Evolutionary conservation across 2,113 vertebrate species (phyloP), one percentile per base, ranked within the genome.

Genomic region (Ceratotherium simum): DNA sequence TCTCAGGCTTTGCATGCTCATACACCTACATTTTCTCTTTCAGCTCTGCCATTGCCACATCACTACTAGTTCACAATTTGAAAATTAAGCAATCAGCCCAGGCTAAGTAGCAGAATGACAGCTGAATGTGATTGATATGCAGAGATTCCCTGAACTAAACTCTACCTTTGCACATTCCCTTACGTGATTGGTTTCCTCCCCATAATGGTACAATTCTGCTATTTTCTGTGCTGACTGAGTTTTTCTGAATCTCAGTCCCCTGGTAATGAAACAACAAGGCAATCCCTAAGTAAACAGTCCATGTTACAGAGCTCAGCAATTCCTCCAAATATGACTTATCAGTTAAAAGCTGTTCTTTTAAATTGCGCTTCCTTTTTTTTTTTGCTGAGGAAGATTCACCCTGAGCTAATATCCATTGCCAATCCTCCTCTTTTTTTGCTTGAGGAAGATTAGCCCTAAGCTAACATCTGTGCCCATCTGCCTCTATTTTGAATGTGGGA

Each of bases 331-430:
- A 17, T 21, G 33, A 65, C 54, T 3, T 70, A 7, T 39, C 58
- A 78, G 83, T n/a, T 75, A 80, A 90, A 90, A 92, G 13, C 27
- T 51, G 39, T 29, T 87, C 42, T 58, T 88, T 79, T 65, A 64
- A 62, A 36, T 6, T 8, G 5, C 16, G 23, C 3, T 51, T 73
- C 25, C 48, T 85, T 92, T 85, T 92, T 6, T 42, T 42, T 42
- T 42, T 42, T 42, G 42, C 42, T 42, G 42, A 42, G 42, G 42
- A 42, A 42, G 42, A 42, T 42, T 42, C 42, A 42, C 42, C 42
- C 42, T 42, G 42, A 42, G 42, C 42, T 42, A 42, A 42, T 42
- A 42, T 42, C 42, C 42, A 42, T 42, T 42, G 42, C 42, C 42
- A 42, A 42, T 42, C 42, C 42, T 42, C 42, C 42, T 42, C 42